Percentiles rank a stretch among this genome's conserved stretches.
phyloP scores from a whole-genome alignment of 2,888 invertebrate species.

The Lithophane leautieri region DNA sequence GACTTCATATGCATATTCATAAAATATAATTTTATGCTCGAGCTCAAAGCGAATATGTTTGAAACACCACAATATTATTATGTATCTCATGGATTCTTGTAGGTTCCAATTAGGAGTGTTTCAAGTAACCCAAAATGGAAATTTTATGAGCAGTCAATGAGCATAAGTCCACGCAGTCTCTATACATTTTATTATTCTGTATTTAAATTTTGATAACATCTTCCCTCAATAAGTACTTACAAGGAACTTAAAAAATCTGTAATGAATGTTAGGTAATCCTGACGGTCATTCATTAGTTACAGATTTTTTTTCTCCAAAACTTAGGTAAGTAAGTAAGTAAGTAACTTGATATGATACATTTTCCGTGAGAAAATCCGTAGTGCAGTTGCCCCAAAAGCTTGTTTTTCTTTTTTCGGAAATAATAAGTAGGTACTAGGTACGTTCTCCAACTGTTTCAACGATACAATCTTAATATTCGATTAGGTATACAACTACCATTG shows the following conservation, averaged over 20 bases:
- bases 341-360: slow-evolving; percentile 11
- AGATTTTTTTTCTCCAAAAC: neutral
- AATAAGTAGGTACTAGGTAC: too few relatives aligned
- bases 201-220: neutral
- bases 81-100: too few relatives aligned
- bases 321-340: neutral
- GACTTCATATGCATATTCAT: too few relatives aligned
- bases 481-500: slow-evolving; percentile 34
- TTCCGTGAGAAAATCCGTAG: slow-evolving; percentile 49
- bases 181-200: neutral
- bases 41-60: neutral
- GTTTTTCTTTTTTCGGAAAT: slow-evolving; percentile 24
- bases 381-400: slow-evolving; percentile 12
- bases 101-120: neutral
- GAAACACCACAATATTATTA: neutral
- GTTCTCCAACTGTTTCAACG: slow-evolving; percentile 14
- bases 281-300: too few relatives aligned
- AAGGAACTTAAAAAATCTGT: too few relatives aligned
- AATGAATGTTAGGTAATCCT: neutral
- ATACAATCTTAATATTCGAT: slow-evolving; percentile 34
- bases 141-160: slow-evolving; percentile 6
- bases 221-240: neutral
- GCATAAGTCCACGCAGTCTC: neutral
- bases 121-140: too few relatives aligned
- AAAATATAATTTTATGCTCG: too few relatives aligned